Evolutionary conservation across 2,888 invertebrate species (phyloP).

Genomic region (Athrips mouffetella): DNA sequence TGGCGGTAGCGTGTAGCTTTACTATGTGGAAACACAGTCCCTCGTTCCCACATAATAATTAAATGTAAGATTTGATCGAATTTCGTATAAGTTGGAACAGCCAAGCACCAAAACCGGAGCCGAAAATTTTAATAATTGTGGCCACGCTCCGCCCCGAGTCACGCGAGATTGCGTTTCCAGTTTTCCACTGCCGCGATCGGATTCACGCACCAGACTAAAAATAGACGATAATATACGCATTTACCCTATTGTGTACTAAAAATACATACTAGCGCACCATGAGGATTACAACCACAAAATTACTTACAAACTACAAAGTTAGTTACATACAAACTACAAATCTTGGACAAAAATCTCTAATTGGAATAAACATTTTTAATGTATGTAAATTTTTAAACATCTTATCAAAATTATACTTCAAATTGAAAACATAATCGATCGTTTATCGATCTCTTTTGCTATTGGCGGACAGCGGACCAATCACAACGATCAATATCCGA

Average conservation of each 20-base stretch:
- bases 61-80: slow-evolving; percentile 31
- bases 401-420: too few relatives aligned
- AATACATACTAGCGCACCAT: too few relatives aligned
- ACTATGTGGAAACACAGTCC: too few relatives aligned
- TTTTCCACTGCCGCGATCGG: slow-evolving; percentile 26
- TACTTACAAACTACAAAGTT: too few relatives aligned
- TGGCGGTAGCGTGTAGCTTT: too few relatives aligned
- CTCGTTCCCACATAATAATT: background rate
- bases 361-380: too few relatives aligned
- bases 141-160: slow-evolving; percentile 65
- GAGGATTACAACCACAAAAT: too few relatives aligned
- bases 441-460: slow-evolving; percentile 37
- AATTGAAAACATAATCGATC: slow-evolving; percentile 8
- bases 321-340: too few relatives aligned
- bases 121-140: slow-evolving; percentile 63
- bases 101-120: slow-evolving; percentile 13
- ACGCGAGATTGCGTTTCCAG: slow-evolving; percentile 73
- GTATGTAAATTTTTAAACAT: too few relatives aligned
- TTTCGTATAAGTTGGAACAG: slow-evolving; percentile 24
- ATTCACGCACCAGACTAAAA: slow-evolving; percentile 25
- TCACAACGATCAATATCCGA: slow-evolving; percentile 45
- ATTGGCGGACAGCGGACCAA: slow-evolving; percentile 52
- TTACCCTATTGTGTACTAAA: too few relatives aligned
- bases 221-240: background rate
- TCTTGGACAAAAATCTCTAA: too few relatives aligned